Conservation (phyloP, 2,113 vertebrate genomes). For the Burhinus bistriatus region DNA sequence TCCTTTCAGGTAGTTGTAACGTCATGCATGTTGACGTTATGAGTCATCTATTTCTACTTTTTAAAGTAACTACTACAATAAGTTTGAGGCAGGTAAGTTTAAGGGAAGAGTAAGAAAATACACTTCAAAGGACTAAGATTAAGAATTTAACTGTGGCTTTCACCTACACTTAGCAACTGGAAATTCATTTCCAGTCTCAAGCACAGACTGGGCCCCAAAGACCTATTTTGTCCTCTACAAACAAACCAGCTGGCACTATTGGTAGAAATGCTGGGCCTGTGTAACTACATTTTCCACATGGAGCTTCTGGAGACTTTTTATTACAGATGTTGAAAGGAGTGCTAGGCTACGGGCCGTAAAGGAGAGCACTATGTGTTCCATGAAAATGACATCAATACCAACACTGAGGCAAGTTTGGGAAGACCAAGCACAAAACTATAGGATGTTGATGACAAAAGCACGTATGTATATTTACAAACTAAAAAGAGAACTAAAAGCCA, state of each 20-base stretch:
- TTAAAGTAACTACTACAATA: not conserved
- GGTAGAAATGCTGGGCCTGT: not conserved
- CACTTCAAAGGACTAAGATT: not conserved
- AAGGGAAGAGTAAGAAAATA: not conserved
- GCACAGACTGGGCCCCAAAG: not conserved
- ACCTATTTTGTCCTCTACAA: not conserved
- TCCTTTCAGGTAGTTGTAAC: no score
- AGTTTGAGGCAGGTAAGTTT: not conserved
- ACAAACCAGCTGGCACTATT: not conserved
- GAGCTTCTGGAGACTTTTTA: not conserved
- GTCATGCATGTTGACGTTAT: not conserved
- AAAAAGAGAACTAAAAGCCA: not conserved
- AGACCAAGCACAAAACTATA: not conserved
- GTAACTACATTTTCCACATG: not conserved
- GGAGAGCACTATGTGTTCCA: rapidly evolving
- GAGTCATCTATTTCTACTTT: not conserved
- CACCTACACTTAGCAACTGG: not conserved
- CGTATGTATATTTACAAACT: not conserved
- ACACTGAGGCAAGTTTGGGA: not conserved
- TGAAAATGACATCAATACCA: not conserved
- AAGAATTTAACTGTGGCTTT: not conserved
- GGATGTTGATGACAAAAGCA: not conserved
- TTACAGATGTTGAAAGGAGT: not conserved
- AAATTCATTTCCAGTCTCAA: not conserved
- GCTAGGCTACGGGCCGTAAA: rapidly evolving